Evolutionary conservation across 2,113 vertebrate species (phyloP).

Genomic region (Falcunculus frontatus): DNA sequence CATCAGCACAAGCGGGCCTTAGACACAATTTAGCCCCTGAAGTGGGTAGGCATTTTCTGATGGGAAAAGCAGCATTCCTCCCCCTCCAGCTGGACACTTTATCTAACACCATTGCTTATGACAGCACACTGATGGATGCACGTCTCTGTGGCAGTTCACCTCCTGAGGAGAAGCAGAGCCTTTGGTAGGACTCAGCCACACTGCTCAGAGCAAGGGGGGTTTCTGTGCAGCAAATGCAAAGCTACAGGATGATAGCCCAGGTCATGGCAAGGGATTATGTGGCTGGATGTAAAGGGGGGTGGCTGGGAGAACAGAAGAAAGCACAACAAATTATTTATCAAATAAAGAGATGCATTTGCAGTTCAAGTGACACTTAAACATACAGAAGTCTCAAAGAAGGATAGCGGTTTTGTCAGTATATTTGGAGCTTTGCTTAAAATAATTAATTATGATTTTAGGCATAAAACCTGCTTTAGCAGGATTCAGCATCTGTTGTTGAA

Average conservation of each 20-base stretch:
- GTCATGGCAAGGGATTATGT: background rate
- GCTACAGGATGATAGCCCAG: background rate
- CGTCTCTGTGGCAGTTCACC: background rate
- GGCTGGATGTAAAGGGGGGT: background rate
- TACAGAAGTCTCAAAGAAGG: background rate
- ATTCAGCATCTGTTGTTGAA: background rate
- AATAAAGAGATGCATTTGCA: background rate
- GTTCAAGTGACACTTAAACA: background rate
- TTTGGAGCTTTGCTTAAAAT: background rate
- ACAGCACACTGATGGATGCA: background rate
- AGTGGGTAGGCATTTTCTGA: background rate
- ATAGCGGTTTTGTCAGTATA: background rate
- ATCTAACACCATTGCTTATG: background rate
- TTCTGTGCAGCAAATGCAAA: background rate
- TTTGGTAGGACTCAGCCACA: background rate
- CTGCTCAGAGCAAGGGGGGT: accelerated
- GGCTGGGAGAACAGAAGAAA: background rate
- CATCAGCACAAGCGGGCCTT: background rate
- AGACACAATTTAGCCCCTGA: background rate
- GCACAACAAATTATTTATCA: background rate
- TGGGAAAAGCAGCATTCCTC: background rate
- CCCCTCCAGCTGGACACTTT: background rate
- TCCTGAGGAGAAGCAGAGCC: background rate
- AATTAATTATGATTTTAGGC: background rate
- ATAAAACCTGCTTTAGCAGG: background rate